Percentiles rank a stretch among this genome's conserved stretches.
phyloP scores from a whole-genome alignment of 2,888 invertebrate species.

The Sphaerophoria rueppellii region DNA sequence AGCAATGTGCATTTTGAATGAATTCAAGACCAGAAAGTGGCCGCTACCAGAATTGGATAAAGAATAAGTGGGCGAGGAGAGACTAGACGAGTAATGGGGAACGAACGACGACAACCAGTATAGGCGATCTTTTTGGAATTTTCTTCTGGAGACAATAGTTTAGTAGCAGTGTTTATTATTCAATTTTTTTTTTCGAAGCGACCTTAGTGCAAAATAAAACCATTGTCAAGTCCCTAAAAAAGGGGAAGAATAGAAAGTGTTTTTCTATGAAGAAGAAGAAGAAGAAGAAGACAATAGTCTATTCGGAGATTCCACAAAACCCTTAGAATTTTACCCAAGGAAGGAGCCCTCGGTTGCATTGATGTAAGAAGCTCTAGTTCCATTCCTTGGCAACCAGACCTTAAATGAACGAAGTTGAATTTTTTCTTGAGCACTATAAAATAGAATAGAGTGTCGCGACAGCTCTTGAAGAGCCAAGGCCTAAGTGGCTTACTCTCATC shows the following conservation, averaged over 20 bases:
- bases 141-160: background rate
- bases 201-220: conserved; percentile 27
- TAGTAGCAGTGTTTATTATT: background rate
- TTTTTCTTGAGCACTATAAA: too few species aligned
- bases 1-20: conserved; percentile 45
- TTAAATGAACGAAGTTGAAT: too few species aligned
- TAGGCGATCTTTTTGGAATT: background rate
- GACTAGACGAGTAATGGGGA: too few species aligned
- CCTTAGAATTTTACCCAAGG: too few species aligned
- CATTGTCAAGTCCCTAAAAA: conserved; percentile 10
- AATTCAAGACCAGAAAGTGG: conserved; percentile 33
- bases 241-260: background rate
- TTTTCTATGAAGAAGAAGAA: background rate
- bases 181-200: background rate
- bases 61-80: background rate
- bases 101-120: background rate
- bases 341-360: too few species aligned
- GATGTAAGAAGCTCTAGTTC: too few species aligned
- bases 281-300: too few species aligned
- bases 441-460: too few species aligned
- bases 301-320: too few species aligned
- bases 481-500: too few species aligned
- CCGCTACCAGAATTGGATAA: conserved; percentile 32
- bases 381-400: too few species aligned
- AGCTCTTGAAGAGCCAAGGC: too few species aligned